phyloP scores from a whole-genome alignment of 1,140 invertebrate genomes.

The Lucilia cuprina region DNA sequence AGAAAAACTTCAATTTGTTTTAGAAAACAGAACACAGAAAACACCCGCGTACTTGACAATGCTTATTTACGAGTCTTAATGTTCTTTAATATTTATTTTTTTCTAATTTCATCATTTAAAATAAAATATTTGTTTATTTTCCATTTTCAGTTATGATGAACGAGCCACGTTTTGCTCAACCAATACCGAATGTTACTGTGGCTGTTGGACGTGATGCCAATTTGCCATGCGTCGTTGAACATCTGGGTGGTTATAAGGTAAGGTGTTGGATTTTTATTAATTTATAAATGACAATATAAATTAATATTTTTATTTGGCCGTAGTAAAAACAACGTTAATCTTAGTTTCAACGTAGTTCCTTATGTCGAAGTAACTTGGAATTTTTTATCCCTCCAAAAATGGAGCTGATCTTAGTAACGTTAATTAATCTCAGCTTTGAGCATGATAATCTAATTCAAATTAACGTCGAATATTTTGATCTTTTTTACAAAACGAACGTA shows the following conservation, averaged over 20 bases:
- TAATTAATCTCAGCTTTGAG: no score
- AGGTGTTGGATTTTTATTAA: slow-evolving; percentile 43
- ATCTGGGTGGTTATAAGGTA: slow-evolving; percentile 87
- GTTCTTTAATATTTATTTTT: not conserved
- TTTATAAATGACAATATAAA: no score
- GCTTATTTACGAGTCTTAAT: not conserved
- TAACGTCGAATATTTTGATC: no score
- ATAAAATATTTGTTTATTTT: not conserved
- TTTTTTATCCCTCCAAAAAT: no score
- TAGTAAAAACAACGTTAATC: no score
- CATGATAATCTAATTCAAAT: no score
- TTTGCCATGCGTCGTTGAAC: slow-evolving; percentile 86
- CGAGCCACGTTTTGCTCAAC: slow-evolving; percentile 83
- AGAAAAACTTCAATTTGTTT: not conserved
- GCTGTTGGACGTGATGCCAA: slow-evolving; percentile 86
- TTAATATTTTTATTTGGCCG: no score
- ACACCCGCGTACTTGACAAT: not conserved
- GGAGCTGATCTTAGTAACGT: no score
- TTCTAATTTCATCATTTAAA: not conserved
- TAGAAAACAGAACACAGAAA: not conserved
- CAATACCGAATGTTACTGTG: slow-evolving; percentile 87
- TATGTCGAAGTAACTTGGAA: no score
- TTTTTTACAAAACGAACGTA: no score
- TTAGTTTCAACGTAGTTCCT: no score
- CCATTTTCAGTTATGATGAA: slow-evolving; percentile 78